phyloP scores from a whole-genome alignment of 2,113 vertebrate species.

The Xiphophorus maculatus region DNA sequence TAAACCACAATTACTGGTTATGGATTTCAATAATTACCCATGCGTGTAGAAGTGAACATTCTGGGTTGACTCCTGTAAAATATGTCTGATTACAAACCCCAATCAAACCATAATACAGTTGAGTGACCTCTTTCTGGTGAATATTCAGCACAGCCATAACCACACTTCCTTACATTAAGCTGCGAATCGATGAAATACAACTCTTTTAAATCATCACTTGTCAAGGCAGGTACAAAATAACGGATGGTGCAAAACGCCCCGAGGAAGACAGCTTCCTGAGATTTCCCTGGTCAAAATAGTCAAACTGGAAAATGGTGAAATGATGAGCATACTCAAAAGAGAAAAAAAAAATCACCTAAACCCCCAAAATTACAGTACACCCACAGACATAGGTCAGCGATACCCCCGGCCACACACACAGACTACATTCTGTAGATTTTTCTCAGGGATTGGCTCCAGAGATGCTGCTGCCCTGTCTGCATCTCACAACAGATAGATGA shows the following conservation, averaged over 20 bases:
- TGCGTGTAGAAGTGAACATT: not conserved
- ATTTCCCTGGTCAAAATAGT: too few species aligned
- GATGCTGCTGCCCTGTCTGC: constrained; percentile 52
- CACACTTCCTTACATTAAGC: too few species aligned
- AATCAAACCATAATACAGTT: not conserved
- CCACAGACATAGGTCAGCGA: constrained; percentile 38
- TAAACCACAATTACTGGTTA: not conserved
- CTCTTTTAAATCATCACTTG: too few species aligned
- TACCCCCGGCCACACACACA: constrained; percentile 16
- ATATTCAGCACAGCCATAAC: not conserved
- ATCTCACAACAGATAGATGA: constrained; percentile 56
- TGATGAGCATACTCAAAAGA: too few species aligned
- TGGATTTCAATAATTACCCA: not conserved
- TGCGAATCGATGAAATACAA: too few species aligned
- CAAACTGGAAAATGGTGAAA: too few species aligned
- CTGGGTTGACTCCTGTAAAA: not conserved
- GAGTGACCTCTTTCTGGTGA: not conserved
- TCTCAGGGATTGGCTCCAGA: constrained; percentile 68
- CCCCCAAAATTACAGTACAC: constrained; percentile 26
- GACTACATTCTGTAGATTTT: constrained; percentile 63
- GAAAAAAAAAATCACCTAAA: too few species aligned
- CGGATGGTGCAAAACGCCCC: too few species aligned
- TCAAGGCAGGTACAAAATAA: too few species aligned
- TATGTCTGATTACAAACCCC: not conserved
- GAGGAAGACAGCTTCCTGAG: too few species aligned